A percentile compares a stretch with the other conserved stretches of the same genome.
Conservation (phyloP, 2,113 vertebrate genomes). For the Odontesthes bonariensis region DNA sequence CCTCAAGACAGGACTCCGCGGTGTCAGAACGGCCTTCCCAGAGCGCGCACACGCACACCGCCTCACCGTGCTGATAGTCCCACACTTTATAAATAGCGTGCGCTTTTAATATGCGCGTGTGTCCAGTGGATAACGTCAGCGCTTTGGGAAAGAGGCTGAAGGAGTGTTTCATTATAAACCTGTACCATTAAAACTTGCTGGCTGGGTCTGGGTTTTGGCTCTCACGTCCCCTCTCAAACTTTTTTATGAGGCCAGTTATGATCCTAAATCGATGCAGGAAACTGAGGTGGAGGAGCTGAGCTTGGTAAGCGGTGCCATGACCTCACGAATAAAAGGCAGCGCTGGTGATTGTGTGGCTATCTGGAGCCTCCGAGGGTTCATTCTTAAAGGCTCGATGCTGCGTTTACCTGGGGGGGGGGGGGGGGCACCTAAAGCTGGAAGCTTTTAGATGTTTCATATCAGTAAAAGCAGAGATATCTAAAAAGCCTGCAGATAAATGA, state of each 20-base stretch:
- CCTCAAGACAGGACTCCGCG: too few species aligned
- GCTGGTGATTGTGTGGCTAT: constrained; percentile 34
- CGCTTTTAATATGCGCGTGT: constrained; percentile 71
- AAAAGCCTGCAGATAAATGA: too few species aligned
- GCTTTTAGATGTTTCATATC: too few species aligned
- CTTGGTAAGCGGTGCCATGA: constrained; percentile 49
- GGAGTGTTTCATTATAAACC: constrained; percentile 85
- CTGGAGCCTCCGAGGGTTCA: not conserved
- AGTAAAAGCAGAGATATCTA: too few species aligned
- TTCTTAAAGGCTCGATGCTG: not conserved
- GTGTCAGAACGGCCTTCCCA: too few species aligned
- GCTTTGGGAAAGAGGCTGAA: constrained; percentile 76
- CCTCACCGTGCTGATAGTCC: constrained; percentile 42
- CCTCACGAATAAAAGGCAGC: constrained; percentile 43
- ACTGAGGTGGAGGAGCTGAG: constrained; percentile 48
- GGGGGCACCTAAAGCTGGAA: too few species aligned
- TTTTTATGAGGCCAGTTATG: constrained; percentile 65
- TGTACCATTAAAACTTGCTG: constrained; percentile 78
- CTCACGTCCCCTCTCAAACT: constrained; percentile 47
- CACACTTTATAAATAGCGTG: constrained; percentile 79
- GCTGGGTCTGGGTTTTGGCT: constrained; percentile 71
- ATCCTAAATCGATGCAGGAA: constrained; percentile 71
- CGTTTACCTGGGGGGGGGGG: not conserved
- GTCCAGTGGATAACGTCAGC: constrained; percentile 81
- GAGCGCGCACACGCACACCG: constrained; percentile 10